These are phyloP conservation scores for Papilio dardanus DNA, from an alignment of 1,140 invertebrate species.

Conservation along the genomic window DNA sequence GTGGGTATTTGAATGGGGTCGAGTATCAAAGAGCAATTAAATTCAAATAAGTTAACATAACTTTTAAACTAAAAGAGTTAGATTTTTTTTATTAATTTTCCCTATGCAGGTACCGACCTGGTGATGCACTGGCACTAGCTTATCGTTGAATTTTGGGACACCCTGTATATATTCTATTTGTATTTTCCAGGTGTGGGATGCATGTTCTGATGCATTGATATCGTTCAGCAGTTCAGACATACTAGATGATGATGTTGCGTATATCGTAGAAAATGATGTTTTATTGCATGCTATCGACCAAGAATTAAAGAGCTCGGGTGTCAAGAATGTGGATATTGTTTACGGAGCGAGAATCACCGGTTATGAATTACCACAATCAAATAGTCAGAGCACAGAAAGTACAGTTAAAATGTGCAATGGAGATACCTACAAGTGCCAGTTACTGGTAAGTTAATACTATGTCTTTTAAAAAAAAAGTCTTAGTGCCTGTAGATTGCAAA, in stretches of 20 bases:
- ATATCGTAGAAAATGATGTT: slow-evolving; percentile 97
- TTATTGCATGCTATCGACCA: slow-evolving; percentile 88
- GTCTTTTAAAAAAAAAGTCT: too few relatives aligned
- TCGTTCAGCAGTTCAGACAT: slow-evolving; percentile 91
- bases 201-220: slow-evolving; percentile 93
- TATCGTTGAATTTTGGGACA: too few relatives aligned
- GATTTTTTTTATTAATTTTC: too few relatives aligned
- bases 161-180: too few relatives aligned
- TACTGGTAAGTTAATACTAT: slow-evolving; percentile 84
- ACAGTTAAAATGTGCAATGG: slow-evolving; percentile 83
- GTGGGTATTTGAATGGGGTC: too few relatives aligned
- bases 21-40: too few relatives aligned
- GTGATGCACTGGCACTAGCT: too few relatives aligned
- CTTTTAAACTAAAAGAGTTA: too few relatives aligned
- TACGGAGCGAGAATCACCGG: slow-evolving; percentile 69
- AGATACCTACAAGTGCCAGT: slow-evolving; percentile 82
- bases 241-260: slow-evolving; percentile 89
- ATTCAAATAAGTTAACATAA: too few relatives aligned
- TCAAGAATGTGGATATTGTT: slow-evolving; percentile 66
- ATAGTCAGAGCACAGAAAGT: slow-evolving; percentile 43
- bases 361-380: slow-evolving; percentile 56
- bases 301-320: slow-evolving; percentile 58
- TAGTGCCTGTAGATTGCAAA: too few relatives aligned
- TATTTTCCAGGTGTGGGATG: slow-evolving; percentile 92
- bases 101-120: too few relatives aligned